Base-by-base conservation (phyloP, 2,797 vertebrate genomes). In the Ctenopoma kingsleyae region DNA sequence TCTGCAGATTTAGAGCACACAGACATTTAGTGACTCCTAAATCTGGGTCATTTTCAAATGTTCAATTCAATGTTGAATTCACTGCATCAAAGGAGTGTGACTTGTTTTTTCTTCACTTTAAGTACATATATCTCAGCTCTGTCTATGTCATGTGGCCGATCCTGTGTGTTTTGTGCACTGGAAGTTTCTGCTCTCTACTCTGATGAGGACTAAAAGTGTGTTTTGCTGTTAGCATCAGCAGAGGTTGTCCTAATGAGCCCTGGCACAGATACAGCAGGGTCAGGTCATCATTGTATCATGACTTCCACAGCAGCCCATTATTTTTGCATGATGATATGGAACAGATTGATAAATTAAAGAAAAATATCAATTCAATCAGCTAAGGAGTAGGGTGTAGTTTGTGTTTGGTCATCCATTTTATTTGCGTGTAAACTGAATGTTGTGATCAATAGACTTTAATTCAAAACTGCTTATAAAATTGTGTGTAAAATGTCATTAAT, bases 231-330 rank as follows among this genome's bases (percentile, higher is more conserved):
- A 46, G 60, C 62, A 57, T 77, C 58, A 69, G 81, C 20, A 7
- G 71, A 80, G 62, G 69, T 84, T 67, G 71, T 65, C 48, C 80
- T 86, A 84, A 90, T 76, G 78, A 83, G 74, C 54, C 65, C 74
- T 78, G 71, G 76, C 81, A 81, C 63, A 76, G 67, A 83, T 85
- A 73, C 51, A 73, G 60, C 44, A 69, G 76, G 78, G 78, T 84
- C 78, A 76, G 67, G 50, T 66, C 55, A 59, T 50, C 53, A 60
- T 48, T 41, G n/a, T 69, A 71, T 65, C 78, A 65, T 25, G 23
- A 57, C 59, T 82, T 65, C 67, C 53, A 53, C 67, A 32, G 49
- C 52, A 77, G 67, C 76, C 78, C 52, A 63, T 79, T 82, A 85
- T 70, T 76, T 84, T 74, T 68, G 71, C 66, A 58, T 53, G 66